Percentiles rank a stretch among this genome's conserved stretches.
Conservation (phyloP, 1,140 invertebrate genomes). For the Latrodectus geometricus region DNA sequence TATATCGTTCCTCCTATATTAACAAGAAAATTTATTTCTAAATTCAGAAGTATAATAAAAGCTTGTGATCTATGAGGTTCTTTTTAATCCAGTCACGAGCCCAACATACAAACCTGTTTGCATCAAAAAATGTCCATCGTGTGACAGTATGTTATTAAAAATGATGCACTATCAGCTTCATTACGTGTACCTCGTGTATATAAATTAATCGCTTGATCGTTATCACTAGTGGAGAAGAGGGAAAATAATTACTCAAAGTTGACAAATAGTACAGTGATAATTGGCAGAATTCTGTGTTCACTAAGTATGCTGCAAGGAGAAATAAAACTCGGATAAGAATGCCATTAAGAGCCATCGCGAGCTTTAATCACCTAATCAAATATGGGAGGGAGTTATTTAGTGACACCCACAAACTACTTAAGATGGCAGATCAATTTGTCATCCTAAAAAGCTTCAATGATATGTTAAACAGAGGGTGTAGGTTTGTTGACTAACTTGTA, state of each 20-base stretch:
- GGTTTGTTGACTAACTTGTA: not conserved
- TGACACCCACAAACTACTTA: constrained; percentile 43
- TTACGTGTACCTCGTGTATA: constrained; percentile 34
- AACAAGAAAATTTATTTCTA: too few species aligned
- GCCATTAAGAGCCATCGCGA: constrained; percentile 7
- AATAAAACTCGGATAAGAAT: constrained; percentile 23
- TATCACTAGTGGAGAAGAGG: not conserved
- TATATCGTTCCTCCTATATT: too few species aligned
- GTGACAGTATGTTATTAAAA: constrained; percentile 41
- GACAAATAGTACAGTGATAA: constrained; percentile 44
- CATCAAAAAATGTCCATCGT: constrained; percentile 25
- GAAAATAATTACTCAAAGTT: constrained; percentile 32
- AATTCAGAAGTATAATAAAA: too few species aligned
- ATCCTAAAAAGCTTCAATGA: constrained; percentile 6
- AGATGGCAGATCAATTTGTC: constrained; percentile 6
- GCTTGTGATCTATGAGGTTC: constrained; percentile 49
- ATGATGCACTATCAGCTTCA: constrained; percentile 41
- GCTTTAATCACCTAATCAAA: constrained; percentile 23
- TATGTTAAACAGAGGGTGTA: not conserved
- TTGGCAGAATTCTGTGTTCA: constrained; percentile 20
- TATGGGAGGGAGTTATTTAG: not conserved
- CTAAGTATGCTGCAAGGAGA: constrained; percentile 10
- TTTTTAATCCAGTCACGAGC: constrained; percentile 32
- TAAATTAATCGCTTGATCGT: constrained; percentile 46
- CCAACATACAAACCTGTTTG: constrained; percentile 18